Evolutionary conservation across 2,113 vertebrate species (phyloP), one percentile per base, ranked within the genome.

Genomic region (Micromys minutus): DNA sequence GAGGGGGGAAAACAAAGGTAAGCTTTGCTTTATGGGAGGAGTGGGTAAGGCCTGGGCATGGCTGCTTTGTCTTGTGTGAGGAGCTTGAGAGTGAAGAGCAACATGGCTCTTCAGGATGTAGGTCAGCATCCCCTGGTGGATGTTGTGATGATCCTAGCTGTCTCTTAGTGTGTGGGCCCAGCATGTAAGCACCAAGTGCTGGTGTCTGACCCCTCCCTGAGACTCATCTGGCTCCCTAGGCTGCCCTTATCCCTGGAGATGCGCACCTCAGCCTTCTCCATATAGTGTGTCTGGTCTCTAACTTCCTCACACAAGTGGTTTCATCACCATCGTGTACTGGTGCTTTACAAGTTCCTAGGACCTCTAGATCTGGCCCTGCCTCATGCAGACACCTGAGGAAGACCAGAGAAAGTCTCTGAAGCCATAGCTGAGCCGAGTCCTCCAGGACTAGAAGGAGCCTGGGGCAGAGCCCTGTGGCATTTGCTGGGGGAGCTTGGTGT

Each of bases 121-220:
- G 29, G 50, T 31, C 1, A 0, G n/a, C 24, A 6, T 47, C 7
- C 45, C 63, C 9, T 1, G 17, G 31, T 2, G 1, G 55, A 42
- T 59, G 34, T 15, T 1, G 5, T 59, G 50, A 65, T 22, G 6
- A 19, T 7, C 52, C 36, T 45, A 15, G 69, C 72, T 85, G 50
- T 19, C 52, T 31, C 61, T 17, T 7, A 10, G 26, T 26, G 26
- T 84, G 12, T 87, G 76, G 55, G 29, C 50, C 63, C 24, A 42
- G 26, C 50, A 72, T 1, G 0, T 72, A n/a, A 42, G 36, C 7
- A 1, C 42, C 0, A 7, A 34, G 45, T 0, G 2, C 45, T 34
- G 69, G 0, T 45, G 22, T 39, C 50, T 31, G 69, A 36, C 29
- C 67, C 22, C 17, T 55, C 47, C 2, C 24, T 57, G 50, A n/a